A percentile compares a stretch with the other conserved stretches of the same genome.
These are phyloP conservation scores for Decapterus maruadsi DNA, from an alignment of 2,797 vertebrate genomes.

Conservation along the genomic window DNA sequence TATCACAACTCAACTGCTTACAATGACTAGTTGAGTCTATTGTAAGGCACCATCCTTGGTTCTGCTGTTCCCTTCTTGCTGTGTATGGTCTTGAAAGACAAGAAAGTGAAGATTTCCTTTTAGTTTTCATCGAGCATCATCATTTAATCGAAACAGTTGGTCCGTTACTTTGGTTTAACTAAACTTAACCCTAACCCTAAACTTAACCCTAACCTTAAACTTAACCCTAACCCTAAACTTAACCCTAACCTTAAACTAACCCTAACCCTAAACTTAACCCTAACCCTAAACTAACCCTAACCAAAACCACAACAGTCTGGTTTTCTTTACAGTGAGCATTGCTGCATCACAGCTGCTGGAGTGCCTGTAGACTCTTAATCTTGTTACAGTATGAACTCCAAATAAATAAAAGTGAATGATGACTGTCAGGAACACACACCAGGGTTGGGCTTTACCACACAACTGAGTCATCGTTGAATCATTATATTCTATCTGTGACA, in stretches of 20 bases:
- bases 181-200: too few species aligned
- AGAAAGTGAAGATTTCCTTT: background rate
- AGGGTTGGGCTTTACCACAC: slow-evolving; percentile 22
- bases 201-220: too few species aligned
- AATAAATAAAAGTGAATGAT: slow-evolving; percentile 3
- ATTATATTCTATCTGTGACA: slow-evolving; percentile 8
- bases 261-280: too few species aligned
- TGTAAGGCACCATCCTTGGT: background rate
- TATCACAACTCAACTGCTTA: too few species aligned
- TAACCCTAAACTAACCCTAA: too few species aligned
- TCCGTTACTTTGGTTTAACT: background rate
- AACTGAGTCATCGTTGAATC: slow-evolving; percentile 47
- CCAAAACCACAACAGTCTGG: background rate
- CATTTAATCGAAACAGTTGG: background rate
- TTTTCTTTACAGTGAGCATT: background rate
- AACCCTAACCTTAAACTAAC: too few species aligned
- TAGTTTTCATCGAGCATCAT: background rate
- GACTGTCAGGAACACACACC: background rate
- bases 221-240: too few species aligned
- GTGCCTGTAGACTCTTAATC: background rate
- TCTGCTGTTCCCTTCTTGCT: too few species aligned
- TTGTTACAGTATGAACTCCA: background rate
- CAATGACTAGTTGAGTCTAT: too few species aligned
- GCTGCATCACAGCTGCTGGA: background rate
- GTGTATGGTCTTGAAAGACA: background rate